A percentile compares a stretch with the other conserved stretches of the same genome.
These are phyloP conservation scores for Picathartes gymnocephalus DNA, from an alignment of 2,113 vertebrate genomes.

Conservation along the genomic window DNA sequence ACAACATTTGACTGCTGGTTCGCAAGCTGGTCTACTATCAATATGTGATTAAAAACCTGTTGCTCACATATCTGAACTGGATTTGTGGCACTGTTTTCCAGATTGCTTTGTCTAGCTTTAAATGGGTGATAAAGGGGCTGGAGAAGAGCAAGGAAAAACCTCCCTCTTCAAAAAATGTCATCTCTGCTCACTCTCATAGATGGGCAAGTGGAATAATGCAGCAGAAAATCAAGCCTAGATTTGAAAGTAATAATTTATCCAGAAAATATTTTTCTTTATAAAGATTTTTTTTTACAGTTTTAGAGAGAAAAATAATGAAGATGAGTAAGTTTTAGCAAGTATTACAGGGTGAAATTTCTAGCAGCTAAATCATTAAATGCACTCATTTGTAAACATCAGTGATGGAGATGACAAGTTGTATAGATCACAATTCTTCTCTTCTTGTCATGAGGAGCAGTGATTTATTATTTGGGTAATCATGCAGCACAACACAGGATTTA, in stretches of 20 bases:
- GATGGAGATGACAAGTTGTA: conserved; percentile 1
- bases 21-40: conserved; percentile 10
- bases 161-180: background rate
- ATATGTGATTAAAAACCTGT: conserved; percentile 35
- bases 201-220: background rate
- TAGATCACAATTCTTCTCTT: background rate
- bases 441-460: background rate
- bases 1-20: conserved; percentile 50
- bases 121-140: background rate
- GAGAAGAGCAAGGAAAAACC: background rate
- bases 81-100: background rate
- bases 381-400: conserved; percentile 39
- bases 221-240: background rate
- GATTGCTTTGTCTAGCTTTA: background rate
- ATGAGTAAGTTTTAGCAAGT: background rate
- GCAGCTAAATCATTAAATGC: background rate
- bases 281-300: background rate
- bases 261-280: background rate
- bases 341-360: background rate
- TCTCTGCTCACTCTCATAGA: background rate
- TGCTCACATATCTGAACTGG: background rate
- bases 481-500: background rate
- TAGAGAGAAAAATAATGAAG: background rate
- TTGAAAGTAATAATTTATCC: background rate
- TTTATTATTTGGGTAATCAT: conserved; percentile 22